Percentiles rank a stretch among this genome's conserved stretches.
Conservation (phyloP, 2,113 vertebrate species). For the Phalacrocorax pelagicus region DNA sequence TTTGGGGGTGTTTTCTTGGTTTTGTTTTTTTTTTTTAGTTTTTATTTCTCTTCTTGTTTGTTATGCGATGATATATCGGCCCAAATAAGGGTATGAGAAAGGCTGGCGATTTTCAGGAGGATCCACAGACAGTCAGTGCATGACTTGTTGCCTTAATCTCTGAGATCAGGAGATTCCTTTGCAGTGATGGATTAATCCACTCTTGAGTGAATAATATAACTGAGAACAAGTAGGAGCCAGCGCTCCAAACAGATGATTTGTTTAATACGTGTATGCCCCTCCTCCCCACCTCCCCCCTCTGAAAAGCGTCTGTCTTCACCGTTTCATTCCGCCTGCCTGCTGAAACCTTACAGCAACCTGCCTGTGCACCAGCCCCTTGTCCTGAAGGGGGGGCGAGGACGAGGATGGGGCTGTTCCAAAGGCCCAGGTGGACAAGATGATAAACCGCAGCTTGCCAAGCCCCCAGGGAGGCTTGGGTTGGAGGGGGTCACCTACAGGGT, state of each 20-base stretch:
- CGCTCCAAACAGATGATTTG: constrained; percentile 37
- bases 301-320: constrained; percentile 37
- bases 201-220: constrained; percentile 58
- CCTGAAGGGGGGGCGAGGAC: fast-evolving
- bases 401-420: not conserved
- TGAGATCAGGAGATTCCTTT: constrained; percentile 64
- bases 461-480: not conserved
- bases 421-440: not conserved
- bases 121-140: constrained; percentile 27
- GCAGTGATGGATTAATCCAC: constrained; percentile 60
- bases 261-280: constrained; percentile 16
- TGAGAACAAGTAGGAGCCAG: constrained; percentile 58
- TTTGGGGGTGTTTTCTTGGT: not conserved
- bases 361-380: fast-evolving
- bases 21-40: not conserved
- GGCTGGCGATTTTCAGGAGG: constrained; percentile 30
- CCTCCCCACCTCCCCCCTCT: not conserved
- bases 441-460: fast-evolving
- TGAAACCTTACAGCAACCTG: not conserved
- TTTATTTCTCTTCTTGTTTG: not conserved
- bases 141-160: constrained; percentile 64
- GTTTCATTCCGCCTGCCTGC: not conserved
- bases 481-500: not conserved
- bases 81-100: constrained; percentile 50
- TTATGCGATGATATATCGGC: not conserved